phyloP scores from a whole-genome alignment of 1,140 invertebrate genomes.

The Aphis craccivora region DNA sequence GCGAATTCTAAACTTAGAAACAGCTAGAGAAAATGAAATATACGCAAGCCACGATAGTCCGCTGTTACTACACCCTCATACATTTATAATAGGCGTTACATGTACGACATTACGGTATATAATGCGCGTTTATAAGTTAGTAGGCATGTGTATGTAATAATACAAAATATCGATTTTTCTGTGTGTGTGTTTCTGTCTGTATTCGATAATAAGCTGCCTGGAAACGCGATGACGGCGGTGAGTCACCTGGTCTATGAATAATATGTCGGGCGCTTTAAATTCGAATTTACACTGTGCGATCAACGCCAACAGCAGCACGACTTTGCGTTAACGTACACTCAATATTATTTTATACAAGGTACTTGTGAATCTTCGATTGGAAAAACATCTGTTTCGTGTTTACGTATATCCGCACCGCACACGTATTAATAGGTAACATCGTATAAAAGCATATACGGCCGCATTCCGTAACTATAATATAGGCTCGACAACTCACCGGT shows the following conservation, averaged over 20 bases:
- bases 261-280: neutral
- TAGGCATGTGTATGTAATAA: neutral
- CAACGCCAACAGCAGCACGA: neutral
- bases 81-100: neutral
- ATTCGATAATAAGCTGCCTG: neutral
- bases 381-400: neutral
- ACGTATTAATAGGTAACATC: neutral
- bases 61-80: neutral
- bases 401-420: neutral
- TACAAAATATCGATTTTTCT: neutral
- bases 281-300: neutral
- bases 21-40: neutral
- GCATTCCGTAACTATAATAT: neutral
- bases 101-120: neutral
- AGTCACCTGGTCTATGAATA: conserved; percentile 31
- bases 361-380: neutral
- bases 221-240: conserved; percentile 2
- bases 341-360: neutral
- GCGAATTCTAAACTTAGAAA: conserved; percentile 24
- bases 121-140: neutral
- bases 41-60: neutral
- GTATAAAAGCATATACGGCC: neutral
- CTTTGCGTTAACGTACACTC: neutral
- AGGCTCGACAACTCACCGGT: neutral
- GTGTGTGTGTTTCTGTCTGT: neutral